A percentile compares a stretch with the other conserved stretches of the same genome.
These are phyloP conservation scores for Clusia tigrina DNA, from an alignment of 2,888 invertebrate species.

Conservation along the genomic window DNA sequence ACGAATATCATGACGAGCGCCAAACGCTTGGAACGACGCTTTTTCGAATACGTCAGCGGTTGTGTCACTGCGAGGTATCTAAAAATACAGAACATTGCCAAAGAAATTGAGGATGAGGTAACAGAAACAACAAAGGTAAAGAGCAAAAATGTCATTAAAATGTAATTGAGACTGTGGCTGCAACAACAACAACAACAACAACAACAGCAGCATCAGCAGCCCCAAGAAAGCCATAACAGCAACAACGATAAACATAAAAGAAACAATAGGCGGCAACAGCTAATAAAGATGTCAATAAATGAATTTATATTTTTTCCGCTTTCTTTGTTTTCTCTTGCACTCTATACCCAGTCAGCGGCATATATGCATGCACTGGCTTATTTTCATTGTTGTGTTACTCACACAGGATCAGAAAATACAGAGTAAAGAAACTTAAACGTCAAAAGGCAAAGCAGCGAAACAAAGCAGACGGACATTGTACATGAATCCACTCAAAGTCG, in stretches of 20 bases:
- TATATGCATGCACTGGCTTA: too few relatives aligned
- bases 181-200: conserved; percentile 34
- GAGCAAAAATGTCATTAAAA: conserved; percentile 54
- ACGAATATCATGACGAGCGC: conserved; percentile 88
- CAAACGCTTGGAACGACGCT: conserved; percentile 83
- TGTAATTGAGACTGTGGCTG: conserved; percentile 50
- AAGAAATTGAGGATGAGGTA: conserved; percentile 13
- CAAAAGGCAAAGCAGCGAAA: too few relatives aligned
- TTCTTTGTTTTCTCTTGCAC: background rate
- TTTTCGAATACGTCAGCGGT: conserved; percentile 89
- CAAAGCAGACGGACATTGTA: too few relatives aligned
- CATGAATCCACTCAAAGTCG: too few relatives aligned
- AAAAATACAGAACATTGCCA: conserved; percentile 28
- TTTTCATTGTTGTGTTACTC: too few relatives aligned
- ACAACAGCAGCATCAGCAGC: background rate
- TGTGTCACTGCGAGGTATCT: conserved; percentile 93
- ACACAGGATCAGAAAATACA: too few relatives aligned
- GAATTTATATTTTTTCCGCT: conserved; percentile 33
- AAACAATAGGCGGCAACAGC: background rate
- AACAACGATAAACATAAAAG: background rate
- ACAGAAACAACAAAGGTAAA: conserved; percentile 37
- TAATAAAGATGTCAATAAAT: conserved; percentile 47
- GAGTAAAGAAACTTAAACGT: too few relatives aligned
- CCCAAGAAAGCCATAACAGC: background rate
- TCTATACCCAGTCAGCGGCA: too few relatives aligned